A percentile compares a stretch with the other conserved stretches of the same genome.
phyloP scores from a whole-genome alignment of 2,113 vertebrate genomes.

The Stegastes partitus region DNA sequence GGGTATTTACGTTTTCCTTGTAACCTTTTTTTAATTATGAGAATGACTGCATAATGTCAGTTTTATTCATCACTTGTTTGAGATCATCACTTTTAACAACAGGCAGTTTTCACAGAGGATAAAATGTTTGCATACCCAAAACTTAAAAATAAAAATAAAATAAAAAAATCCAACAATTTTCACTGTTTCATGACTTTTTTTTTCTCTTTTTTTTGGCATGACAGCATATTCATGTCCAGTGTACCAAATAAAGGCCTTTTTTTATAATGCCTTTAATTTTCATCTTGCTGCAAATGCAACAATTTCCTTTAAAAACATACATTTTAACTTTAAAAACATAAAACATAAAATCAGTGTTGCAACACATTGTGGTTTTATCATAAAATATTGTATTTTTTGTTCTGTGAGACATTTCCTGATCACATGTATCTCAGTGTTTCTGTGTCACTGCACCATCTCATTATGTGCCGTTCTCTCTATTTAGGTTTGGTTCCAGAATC shows the following conservation, averaged over 20 bases:
- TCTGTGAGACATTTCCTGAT: neutral
- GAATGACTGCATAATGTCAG: no score
- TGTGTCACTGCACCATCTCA: neutral
- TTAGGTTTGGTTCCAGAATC: conserved; percentile 96
- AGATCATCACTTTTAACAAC: no score
- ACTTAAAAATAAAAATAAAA: no score
- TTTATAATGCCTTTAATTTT: neutral
- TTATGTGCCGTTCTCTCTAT: neutral
- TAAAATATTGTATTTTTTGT: neutral
- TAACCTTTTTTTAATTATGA: no score
- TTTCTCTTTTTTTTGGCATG: neutral
- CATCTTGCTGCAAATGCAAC: neutral
- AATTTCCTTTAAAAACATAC: neutral
- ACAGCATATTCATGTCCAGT: neutral
- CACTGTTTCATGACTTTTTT: no score
- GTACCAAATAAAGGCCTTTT: no score
- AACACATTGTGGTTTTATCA: neutral
- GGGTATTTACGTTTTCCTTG: no score
- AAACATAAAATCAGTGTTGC: neutral
- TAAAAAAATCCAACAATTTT: no score
- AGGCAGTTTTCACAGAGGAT: no score
- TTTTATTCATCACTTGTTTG: no score
- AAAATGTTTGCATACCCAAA: no score
- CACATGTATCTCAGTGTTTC: neutral
- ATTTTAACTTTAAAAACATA: neutral